A percentile compares a stretch with the other conserved stretches of the same genome.
Evolutionary conservation across 2,888 invertebrate species (phyloP).

Genomic region (Lordiphosa fenestrarum): DNA sequence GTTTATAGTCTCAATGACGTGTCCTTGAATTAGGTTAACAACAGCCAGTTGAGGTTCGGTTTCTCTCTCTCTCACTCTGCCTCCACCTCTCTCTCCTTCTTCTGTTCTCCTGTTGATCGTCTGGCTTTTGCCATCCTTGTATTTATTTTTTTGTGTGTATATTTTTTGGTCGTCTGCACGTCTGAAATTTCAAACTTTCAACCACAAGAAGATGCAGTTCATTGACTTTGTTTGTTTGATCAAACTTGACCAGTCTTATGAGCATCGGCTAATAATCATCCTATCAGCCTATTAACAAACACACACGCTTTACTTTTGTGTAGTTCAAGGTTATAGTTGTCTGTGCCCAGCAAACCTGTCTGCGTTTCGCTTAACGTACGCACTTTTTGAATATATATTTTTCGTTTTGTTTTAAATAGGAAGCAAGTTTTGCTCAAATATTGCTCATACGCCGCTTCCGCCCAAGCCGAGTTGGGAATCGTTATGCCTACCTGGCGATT

Average conservation of each 20-base stretch:
- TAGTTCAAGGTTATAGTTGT: slow-evolving; percentile 78
- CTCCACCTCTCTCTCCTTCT: slow-evolving; percentile 9
- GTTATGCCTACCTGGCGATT: slow-evolving; percentile 30
- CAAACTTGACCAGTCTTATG: slow-evolving; percentile 8
- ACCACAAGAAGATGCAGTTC: slow-evolving; percentile 48
- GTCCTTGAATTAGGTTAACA: slow-evolving; percentile 79
- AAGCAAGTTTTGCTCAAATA: slow-evolving; percentile 48
- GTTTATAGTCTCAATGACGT: slow-evolving; percentile 74
- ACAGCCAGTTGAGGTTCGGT: slow-evolving; percentile 58
- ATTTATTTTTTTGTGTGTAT: slow-evolving; percentile 51
- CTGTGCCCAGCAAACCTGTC: slow-evolving; percentile 45
- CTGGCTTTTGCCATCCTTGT: slow-evolving; percentile 40
- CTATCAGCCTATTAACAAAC: slow-evolving; percentile 51
- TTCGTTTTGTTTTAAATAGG: slow-evolving; percentile 39
- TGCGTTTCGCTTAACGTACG: slow-evolving; percentile 32
- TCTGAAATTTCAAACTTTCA: slow-evolving; percentile 74
- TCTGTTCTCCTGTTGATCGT: slow-evolving; percentile 6
- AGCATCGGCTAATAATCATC: slow-evolving; percentile 5
- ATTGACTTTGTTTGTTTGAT: slow-evolving; percentile 47
- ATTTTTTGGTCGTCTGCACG: slow-evolving; percentile 54
- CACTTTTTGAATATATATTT: slow-evolving; percentile 23
- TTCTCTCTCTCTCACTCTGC: slow-evolving; percentile 14
- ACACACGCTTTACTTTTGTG: slow-evolving; percentile 61
- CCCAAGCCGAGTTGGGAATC: slow-evolving; percentile 24
- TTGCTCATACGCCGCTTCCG: slow-evolving; percentile 65